These are phyloP conservation scores for Slavum lentiscoides DNA, from an alignment of 2,888 invertebrate genomes.

Conservation along the genomic window DNA sequence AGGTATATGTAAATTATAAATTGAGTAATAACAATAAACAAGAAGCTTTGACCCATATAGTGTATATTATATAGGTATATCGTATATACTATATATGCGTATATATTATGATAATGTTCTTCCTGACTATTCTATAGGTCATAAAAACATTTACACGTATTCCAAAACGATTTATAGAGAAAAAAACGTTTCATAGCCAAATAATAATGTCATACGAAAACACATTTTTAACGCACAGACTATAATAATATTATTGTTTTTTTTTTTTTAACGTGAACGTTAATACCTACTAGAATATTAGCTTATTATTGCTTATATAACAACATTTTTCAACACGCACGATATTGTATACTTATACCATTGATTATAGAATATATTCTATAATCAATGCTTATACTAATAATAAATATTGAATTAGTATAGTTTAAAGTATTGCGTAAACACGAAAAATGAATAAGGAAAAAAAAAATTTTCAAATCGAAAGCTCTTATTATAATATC, in stretches of 20 bases:
- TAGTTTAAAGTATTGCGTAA: neutral
- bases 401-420: no score
- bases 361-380: no score
- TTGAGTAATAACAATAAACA: no score
- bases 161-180: neutral
- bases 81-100: neutral
- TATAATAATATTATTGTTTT: neutral
- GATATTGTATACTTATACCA: no score
- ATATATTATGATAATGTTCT: neutral
- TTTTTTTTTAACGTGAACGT: no score
- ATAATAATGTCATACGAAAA: neutral
- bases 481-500: neutral
- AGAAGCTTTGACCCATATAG: neutral
- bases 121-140: neutral
- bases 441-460: neutral
- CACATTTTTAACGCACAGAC: neutral
- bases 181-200: neutral
- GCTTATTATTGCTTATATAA: no score
- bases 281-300: no score
- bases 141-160: neutral
- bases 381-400: no score
- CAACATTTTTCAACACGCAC: no score
- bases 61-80: neutral
- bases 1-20: no score
- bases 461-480: neutral